A percentile compares a stretch with the other conserved stretches of the same genome.
phyloP scores from a whole-genome alignment of 2,113 vertebrate species.

The Limnothrissa miodon region DNA sequence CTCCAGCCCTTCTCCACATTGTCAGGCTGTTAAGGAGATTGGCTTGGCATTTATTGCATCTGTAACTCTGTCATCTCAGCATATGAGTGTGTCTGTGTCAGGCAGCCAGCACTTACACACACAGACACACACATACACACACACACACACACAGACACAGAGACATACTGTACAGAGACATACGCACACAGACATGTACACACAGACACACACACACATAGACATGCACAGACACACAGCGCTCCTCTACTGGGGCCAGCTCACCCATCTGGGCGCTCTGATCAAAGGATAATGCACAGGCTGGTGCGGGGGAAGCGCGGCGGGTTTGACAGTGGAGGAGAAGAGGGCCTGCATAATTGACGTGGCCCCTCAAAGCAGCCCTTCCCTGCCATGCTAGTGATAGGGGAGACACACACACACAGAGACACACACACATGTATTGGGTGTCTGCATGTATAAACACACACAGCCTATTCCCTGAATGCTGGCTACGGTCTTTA shows the following conservation, averaged over 20 bases:
- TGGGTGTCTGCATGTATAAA: neutral
- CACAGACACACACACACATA: neutral
- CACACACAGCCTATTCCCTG: neutral
- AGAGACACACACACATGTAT: neutral
- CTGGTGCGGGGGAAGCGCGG: slow-evolving; percentile 67
- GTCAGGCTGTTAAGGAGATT: slow-evolving; percentile 60
- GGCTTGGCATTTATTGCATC: slow-evolving; percentile 57
- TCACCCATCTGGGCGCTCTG: slow-evolving; percentile 64
- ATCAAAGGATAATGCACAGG: slow-evolving; percentile 73
- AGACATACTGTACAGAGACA: neutral
- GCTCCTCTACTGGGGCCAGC: slow-evolving; percentile 43
- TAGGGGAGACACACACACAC: neutral
- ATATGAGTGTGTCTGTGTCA: slow-evolving; percentile 59
- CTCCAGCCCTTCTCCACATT: slow-evolving; percentile 51
- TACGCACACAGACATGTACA: slow-evolving; percentile 38
- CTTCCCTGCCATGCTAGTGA: neutral
- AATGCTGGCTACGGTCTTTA: neutral
- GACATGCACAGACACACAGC: slow-evolving; percentile 40
- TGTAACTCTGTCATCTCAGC: slow-evolving; percentile 60
- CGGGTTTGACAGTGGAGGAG: slow-evolving; percentile 65
- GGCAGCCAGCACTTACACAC: slow-evolving; percentile 45
- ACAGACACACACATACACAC: slow-evolving; percentile 31
- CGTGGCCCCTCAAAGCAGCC: slow-evolving; percentile 58
- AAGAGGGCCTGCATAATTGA: slow-evolving; percentile 70
- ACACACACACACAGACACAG: neutral